Evolutionary conservation across 2,113 vertebrate genomes (phyloP).

Genomic region (Hippolais icterina): DNA sequence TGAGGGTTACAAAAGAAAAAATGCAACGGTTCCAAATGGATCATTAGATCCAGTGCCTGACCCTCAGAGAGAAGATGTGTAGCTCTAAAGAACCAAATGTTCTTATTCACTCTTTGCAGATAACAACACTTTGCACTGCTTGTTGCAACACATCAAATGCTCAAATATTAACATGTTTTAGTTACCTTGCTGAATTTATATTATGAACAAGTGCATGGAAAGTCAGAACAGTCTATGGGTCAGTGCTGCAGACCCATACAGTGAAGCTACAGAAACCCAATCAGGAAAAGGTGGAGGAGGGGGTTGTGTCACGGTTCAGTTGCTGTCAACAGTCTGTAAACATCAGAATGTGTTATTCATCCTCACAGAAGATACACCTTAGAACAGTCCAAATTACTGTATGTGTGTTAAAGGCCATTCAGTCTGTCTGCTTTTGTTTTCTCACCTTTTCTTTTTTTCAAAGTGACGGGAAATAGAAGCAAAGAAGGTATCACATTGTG

Average conservation of each 20-base stretch:
- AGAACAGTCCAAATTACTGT: background rate
- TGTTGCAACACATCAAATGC: background rate
- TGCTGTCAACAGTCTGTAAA: background rate
- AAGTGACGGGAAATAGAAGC: background rate
- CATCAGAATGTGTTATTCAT: background rate
- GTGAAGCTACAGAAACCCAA: background rate
- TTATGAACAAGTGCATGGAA: background rate
- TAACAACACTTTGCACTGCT: background rate
- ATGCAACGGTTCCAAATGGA: accelerated
- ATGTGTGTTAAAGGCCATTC: background rate
- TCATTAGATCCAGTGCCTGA: background rate
- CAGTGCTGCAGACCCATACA: background rate
- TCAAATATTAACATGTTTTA: background rate
- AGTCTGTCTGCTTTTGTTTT: background rate
- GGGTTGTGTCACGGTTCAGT: background rate
- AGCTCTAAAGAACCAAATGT: background rate
- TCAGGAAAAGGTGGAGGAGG: background rate
- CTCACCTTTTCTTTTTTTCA: background rate
- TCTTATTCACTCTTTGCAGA: background rate
- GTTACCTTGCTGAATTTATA: background rate
- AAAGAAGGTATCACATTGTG: background rate
- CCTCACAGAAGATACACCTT: background rate
- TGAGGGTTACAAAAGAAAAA: background rate
- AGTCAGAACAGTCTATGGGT: background rate
- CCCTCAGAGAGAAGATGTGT: background rate